Evolutionary conservation across 2,888 invertebrate species (phyloP).

Genomic region (Parnassius mnemosyne): DNA sequence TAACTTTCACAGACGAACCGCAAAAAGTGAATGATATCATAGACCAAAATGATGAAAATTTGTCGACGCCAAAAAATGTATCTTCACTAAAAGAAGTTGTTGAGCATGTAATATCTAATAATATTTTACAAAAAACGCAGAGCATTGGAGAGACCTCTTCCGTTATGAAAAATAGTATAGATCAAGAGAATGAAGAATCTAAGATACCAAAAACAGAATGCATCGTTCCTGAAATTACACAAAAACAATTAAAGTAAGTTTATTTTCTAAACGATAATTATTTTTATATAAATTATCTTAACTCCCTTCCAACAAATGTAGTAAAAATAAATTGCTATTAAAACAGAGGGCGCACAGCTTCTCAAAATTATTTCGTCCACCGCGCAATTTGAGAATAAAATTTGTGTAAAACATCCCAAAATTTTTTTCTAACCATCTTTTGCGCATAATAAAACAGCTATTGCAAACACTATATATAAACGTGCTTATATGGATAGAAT

Average conservation of each 20-base stretch:
- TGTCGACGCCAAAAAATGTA: conserved; percentile 41
- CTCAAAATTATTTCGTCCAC: no score
- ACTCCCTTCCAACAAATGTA: no score
- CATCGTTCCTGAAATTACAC: not conserved
- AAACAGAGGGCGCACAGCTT: not conserved
- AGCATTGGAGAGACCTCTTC: conserved; percentile 11
- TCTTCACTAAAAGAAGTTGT: conserved; percentile 57
- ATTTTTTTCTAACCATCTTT: no score
- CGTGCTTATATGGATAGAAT: no score
- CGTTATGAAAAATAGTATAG: conserved; percentile 1
- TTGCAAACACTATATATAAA: no score
- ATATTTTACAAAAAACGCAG: conserved; percentile 28
- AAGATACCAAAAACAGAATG: not conserved
- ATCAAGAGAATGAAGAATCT: conserved; percentile 9
- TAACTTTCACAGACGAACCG: conserved; percentile 3
- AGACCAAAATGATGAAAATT: conserved; percentile 5
- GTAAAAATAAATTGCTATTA: not conserved
- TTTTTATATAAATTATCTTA: no score
- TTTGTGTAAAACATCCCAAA: no score
- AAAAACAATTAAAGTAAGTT: conserved; percentile 16
- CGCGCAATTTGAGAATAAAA: no score
- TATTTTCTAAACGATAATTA: no score
- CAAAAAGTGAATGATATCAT: not conserved
- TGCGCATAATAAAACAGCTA: no score
- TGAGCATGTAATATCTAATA: conserved; percentile 52